A percentile compares a stretch with the other conserved stretches of the same genome.
Conservation (phyloP, 1,140 invertebrate genomes). For the Nasonia giraulti region DNA sequence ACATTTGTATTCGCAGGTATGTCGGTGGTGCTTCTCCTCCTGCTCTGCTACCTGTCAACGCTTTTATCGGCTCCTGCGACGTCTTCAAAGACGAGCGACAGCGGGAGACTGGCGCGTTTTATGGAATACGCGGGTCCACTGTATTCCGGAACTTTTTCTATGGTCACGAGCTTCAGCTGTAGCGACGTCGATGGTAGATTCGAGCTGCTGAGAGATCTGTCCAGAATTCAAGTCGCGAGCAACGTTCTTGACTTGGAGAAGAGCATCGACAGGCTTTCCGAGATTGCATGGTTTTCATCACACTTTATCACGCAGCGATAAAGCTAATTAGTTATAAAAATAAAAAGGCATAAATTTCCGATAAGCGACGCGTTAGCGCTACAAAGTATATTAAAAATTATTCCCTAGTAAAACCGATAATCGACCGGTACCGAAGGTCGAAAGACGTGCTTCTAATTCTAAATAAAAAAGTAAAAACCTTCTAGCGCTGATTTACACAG, state of each 20-base stretch:
- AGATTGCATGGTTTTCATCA: conserved; percentile 32
- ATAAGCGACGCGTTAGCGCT: too few species aligned
- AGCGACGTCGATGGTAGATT: background rate
- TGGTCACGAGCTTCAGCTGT: conserved; percentile 20
- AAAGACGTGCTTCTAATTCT: too few species aligned
- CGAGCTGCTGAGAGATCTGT: background rate
- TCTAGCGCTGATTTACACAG: too few species aligned
- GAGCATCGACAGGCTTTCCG: background rate
- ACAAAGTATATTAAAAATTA: too few species aligned
- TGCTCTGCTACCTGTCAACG: background rate
- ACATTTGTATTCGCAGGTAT: too few species aligned
- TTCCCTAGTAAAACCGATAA: too few species aligned
- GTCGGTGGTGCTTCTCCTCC: background rate
- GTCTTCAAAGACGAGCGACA: too few species aligned
- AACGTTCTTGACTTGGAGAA: background rate
- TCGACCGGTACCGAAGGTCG: too few species aligned
- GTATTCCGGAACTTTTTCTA: conserved; percentile 5
- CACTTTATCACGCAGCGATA: background rate
- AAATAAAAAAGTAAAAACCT: too few species aligned
- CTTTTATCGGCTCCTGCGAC: background rate
- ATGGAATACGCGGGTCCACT: background rate
- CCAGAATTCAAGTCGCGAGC: background rate
- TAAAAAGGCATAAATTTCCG: too few species aligned
- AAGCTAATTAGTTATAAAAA: too few species aligned
- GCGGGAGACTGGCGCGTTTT: background rate